Evolutionary conservation across 2,797 vertebrate species (phyloP).

Genomic region (Halcyon chelicuti): DNA sequence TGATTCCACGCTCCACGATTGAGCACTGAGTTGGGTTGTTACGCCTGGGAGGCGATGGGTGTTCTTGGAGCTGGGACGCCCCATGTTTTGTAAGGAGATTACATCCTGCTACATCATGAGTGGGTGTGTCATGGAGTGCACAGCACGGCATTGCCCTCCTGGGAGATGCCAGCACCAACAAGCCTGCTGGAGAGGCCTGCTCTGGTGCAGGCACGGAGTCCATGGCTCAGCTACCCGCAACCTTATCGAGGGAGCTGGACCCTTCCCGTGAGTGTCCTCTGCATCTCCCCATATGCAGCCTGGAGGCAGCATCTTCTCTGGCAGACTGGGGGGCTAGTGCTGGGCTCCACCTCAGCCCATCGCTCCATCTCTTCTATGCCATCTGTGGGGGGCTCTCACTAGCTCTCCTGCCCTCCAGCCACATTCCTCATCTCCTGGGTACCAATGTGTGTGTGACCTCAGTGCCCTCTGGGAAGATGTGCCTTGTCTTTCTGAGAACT

Average conservation of each 20-base stretch:
- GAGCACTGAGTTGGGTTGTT: accelerated
- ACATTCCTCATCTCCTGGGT: neutral
- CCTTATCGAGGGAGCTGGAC: neutral
- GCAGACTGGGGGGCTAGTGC: neutral
- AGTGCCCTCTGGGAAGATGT: accelerated
- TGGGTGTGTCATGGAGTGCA: neutral
- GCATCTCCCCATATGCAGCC: neutral
- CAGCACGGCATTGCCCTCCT: neutral
- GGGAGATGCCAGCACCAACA: neutral
- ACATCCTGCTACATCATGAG: neutral
- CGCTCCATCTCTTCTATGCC: neutral
- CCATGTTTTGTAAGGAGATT: neutral
- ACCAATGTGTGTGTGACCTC: accelerated
- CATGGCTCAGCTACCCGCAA: neutral
- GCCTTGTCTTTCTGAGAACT: neutral
- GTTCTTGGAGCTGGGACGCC: neutral
- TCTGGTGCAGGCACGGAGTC: accelerated
- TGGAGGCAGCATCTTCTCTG: neutral
- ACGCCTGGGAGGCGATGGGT: accelerated
- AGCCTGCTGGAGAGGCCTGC: neutral
- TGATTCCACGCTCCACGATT: accelerated
- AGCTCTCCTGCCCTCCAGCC: neutral
- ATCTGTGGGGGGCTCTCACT: neutral
- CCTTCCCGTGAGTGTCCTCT: neutral
- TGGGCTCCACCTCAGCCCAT: neutral